Percentiles rank a stretch among this genome's conserved stretches.
These are phyloP conservation scores for Pachydiplax longipennis DNA, from an alignment of 2,888 invertebrate species.

Conservation along the genomic window DNA sequence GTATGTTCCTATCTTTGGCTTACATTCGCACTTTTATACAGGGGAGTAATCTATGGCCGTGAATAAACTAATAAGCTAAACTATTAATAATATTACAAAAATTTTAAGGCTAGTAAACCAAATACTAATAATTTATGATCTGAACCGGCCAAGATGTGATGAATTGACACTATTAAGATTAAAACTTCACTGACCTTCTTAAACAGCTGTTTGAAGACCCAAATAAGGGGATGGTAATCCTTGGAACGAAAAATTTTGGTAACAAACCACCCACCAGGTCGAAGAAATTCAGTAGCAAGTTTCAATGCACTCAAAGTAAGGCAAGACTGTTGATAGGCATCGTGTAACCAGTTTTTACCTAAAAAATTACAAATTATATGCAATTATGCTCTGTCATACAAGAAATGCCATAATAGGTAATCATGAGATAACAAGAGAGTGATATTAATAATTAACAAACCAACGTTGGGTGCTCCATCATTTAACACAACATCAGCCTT, in stretches of 20 bases:
- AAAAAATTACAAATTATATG: conserved; percentile 38
- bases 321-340: conserved; percentile 93
- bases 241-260: conserved; percentile 98
- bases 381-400: neutral
- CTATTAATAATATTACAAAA: no score
- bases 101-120: no score
- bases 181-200: conserved; percentile 68
- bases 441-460: conserved; percentile 55
- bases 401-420: neutral
- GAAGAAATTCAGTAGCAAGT: conserved; percentile 87
- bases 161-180: neutral
- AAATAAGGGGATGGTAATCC: conserved; percentile 93
- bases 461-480: conserved; percentile 98
- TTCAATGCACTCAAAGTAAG: conserved; percentile 93
- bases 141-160: no score
- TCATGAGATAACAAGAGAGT: neutral
- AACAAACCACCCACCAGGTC: conserved; percentile 94
- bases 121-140: no score
- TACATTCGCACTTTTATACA: no score
- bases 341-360: conserved; percentile 94
- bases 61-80: no score
- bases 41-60: no score
- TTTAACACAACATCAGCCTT: conserved; percentile 96
- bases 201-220: conserved; percentile 96
- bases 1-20: no score